Evolutionary conservation across 2,888 invertebrate species (phyloP).

Genomic region (Agrotis clavis): DNA sequence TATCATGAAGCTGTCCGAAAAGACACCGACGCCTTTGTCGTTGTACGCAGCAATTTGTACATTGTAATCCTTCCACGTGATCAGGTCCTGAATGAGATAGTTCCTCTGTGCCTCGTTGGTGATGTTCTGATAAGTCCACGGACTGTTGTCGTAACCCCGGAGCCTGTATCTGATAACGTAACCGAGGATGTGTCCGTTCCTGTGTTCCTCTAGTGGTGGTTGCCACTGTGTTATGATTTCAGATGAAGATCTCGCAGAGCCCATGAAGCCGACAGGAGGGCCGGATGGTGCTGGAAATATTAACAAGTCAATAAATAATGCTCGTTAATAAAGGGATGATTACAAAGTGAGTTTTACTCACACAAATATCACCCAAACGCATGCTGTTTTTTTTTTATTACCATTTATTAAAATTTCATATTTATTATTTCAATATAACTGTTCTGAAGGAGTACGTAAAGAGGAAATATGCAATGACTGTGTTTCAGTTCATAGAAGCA

Average conservation of each 20-base stretch:
- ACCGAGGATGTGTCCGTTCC: constrained; percentile 98
- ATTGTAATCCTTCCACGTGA: constrained; percentile 99
- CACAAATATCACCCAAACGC: constrained; percentile 3
- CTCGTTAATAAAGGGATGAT: background rate
- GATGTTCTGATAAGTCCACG: constrained; percentile 97
- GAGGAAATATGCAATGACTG: background rate
- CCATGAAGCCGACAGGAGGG: constrained; percentile 98
- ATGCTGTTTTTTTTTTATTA: constrained; percentile 6
- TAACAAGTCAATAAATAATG: background rate
- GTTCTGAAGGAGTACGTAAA: background rate
- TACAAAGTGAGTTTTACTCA: background rate
- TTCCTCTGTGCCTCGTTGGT: constrained; percentile 98
- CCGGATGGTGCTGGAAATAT: constrained; percentile 96
- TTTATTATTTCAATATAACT: no score
- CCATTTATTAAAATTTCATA: no score
- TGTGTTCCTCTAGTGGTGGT: constrained; percentile 97
- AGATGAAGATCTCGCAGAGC: constrained; percentile 97
- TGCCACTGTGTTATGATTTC: constrained; percentile 99
- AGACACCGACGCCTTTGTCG: constrained; percentile 98
- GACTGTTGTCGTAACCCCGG: constrained; percentile 97
- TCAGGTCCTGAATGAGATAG: constrained; percentile 97
- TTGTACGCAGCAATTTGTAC: constrained; percentile 99
- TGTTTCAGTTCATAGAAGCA: constrained; percentile 27
- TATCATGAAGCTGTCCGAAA: constrained; percentile 97
- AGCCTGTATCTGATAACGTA: constrained; percentile 98